Conservation (phyloP, 2,113 vertebrate species). For the Proterorhinus semilunaris region DNA sequence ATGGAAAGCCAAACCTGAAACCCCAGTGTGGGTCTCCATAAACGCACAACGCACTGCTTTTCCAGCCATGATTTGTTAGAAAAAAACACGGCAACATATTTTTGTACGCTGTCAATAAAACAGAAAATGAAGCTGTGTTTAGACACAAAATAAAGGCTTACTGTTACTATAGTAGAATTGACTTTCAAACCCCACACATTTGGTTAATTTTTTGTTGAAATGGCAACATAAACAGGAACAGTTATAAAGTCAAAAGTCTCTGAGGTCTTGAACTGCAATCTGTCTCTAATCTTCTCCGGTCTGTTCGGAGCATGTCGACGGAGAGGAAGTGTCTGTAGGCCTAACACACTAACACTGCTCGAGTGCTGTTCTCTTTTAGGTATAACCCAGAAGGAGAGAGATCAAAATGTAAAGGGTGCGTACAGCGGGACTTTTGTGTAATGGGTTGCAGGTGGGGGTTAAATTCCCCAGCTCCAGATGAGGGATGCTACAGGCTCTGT, state of each 20-base stretch:
- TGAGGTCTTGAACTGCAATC: conserved; percentile 60
- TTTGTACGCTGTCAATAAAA: too few relatives aligned
- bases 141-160: not conserved
- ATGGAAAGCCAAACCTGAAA: conserved; percentile 54
- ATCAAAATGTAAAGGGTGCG: conserved; percentile 68
- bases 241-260: conserved; percentile 41
- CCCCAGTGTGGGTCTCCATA: conserved; percentile 36
- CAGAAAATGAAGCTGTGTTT: not conserved
- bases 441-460: conserved; percentile 73
- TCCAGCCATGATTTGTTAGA: conserved; percentile 39
- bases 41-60: conserved; percentile 35
- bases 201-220: conserved; percentile 18
- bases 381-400: conserved; percentile 64
- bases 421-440: conserved; percentile 51
- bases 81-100: not conserved
- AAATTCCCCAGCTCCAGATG: conserved; percentile 67
- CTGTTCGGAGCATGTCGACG: conserved; percentile 47
- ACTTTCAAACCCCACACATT: conserved; percentile 8
- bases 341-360: conserved; percentile 13
- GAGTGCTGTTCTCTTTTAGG: conserved; percentile 55
- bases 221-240: conserved; percentile 54
- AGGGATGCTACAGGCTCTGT: conserved; percentile 55
- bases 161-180: conserved; percentile 1
- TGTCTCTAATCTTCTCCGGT: conserved; percentile 68
- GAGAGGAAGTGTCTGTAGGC: conserved; percentile 54